Base-by-base conservation (phyloP, 2,113 vertebrate species). In the Amia ocellicauda region DNA sequence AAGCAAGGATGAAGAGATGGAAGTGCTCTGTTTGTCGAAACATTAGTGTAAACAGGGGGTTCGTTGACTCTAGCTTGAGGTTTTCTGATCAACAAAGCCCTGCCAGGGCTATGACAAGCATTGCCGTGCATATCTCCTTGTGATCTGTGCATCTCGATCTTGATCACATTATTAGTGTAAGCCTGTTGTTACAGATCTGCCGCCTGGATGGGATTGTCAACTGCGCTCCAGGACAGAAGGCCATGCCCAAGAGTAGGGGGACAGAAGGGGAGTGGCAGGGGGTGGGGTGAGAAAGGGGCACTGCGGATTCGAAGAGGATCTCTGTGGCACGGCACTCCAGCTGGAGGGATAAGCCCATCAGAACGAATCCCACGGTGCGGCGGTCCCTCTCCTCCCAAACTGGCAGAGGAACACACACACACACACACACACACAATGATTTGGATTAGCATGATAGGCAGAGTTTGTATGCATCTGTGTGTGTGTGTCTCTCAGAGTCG, bases 281-380 rank as follows among this genome's bases (percentile, higher is more conserved):
- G 55, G 69, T 57, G 64, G 36, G 28, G 62, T 27, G 58, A 60
- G 27, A 66, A 59, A 63, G 60, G 73, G 63, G 56, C 53, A 62
- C 56, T 36, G 5, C 11, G 5, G 31, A 36, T 36, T 36, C 11
- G 31, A 36, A 36, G 40, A 42, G 57, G 67, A 45, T 45, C 70
- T 60, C 64, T 64, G 66, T 57, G 52, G 73, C 72, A 67, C 72
- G 80, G 74, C 78, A 74, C 63, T 77, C 72, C 80, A 76, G 77
- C 79, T 80, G 81, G 68, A 74, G 43, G 14, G 13, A n/a, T n/a
- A 47, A n/a, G 43, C 43, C 43, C 43, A 47, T 17, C 17, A 47
- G 73, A 84, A 81, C 84, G 80, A 81, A 76, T 73, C 63, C 78
- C 80, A 60, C 70, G 75, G 71, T 67, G 69, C 79, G 82, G 79